These are phyloP conservation scores for Crioceris asparagi DNA, from an alignment of 2,888 invertebrate genomes.

Conservation along the genomic window DNA sequence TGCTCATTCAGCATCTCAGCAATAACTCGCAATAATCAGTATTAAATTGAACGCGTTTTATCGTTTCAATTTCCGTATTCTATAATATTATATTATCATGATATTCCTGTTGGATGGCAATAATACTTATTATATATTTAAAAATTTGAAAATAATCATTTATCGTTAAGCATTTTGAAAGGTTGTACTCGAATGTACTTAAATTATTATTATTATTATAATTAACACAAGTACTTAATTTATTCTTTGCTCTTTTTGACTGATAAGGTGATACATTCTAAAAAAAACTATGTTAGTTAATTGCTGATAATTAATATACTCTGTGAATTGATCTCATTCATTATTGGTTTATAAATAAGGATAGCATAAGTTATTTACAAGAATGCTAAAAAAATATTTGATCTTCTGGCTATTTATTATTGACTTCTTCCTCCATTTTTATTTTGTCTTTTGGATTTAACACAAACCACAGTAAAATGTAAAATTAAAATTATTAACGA, in stretches of 20 bases:
- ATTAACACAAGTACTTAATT: too few species aligned
- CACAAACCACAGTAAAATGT: too few species aligned
- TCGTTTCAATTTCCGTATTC: constrained; percentile 16
- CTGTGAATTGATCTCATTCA: constrained; percentile 26
- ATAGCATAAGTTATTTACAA: too few species aligned
- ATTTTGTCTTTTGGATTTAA: too few species aligned
- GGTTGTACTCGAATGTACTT: constrained; percentile 27
- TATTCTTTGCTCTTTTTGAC: constrained; percentile 21
- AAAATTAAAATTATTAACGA: too few species aligned
- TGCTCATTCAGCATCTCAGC: constrained; percentile 40
- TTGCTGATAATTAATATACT: constrained; percentile 23
- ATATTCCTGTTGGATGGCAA: constrained; percentile 27
- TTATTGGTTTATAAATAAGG: constrained; percentile 17
- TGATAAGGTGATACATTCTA: constrained; percentile 23
- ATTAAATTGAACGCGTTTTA: constrained; percentile 29
- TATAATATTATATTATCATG: constrained; percentile 9
- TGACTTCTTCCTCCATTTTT: too few species aligned
- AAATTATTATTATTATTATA: constrained; percentile 20
- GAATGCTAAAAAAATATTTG: too few species aligned
- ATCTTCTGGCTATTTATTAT: too few species aligned
- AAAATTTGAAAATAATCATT: constrained; percentile 18
- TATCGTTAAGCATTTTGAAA: too few species aligned
- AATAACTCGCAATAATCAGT: constrained; percentile 47
- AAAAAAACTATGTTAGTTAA: constrained; percentile 17
- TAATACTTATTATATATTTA: constrained; percentile 21